Evolutionary conservation across 2,797 vertebrate species (phyloP).

Genomic region (Valencia hispanica): DNA sequence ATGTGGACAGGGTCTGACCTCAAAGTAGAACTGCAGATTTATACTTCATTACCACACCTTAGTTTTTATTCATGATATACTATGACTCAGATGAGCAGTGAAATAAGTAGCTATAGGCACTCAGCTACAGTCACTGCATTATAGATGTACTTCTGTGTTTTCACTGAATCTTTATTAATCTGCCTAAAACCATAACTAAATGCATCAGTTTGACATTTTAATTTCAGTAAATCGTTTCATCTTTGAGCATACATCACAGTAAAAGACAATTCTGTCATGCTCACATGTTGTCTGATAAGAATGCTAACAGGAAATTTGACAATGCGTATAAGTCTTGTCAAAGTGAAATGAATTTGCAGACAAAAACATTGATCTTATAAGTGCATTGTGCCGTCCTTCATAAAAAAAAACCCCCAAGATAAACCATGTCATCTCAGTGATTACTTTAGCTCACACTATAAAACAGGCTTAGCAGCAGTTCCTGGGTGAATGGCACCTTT

Average conservation of each 20-base stretch:
- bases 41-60: conserved; percentile 59
- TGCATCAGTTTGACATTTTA: conserved; percentile 40
- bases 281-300: conserved; percentile 21
- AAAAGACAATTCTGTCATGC: conserved; percentile 2
- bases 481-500: background rate
- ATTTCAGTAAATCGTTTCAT: conserved; percentile 24
- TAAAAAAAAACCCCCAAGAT: conserved; percentile 16
- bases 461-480: conserved; percentile 9
- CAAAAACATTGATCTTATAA: conserved; percentile 29
- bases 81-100: conserved; percentile 50
- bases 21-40: conserved; percentile 74
- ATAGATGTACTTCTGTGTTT: conserved; percentile 13
- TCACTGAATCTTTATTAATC: conserved; percentile 16
- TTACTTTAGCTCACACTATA: conserved; percentile 2
- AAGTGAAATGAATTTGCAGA: background rate
- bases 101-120: background rate
- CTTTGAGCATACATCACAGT: conserved; percentile 30
- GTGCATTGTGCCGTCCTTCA: conserved; percentile 11
- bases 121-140: conserved; percentile 20
- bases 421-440: conserved; percentile 19
- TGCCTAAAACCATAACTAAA: conserved; percentile 32
- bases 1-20: conserved; percentile 69
- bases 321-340: conserved; percentile 38
- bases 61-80: conserved; percentile 48
- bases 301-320: conserved; percentile 49